Evolutionary conservation across 2,888 invertebrate genomes (phyloP), one percentile per base, ranked within the genome.

Genomic region (Tenthredo notha): DNA sequence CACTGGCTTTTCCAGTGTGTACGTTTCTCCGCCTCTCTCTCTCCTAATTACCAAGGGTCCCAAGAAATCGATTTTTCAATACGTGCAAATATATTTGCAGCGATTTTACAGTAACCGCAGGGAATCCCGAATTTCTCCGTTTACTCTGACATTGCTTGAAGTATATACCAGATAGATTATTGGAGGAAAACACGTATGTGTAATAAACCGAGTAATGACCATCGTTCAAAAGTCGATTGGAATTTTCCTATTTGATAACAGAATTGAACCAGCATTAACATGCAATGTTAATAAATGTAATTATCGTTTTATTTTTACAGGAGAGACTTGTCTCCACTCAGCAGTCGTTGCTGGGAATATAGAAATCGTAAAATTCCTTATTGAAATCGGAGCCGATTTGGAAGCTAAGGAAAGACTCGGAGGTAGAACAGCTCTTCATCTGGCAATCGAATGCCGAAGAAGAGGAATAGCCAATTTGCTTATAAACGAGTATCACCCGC

Each of bases 271-370:
- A 15, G 29, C 25, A 18, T n/a, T 3, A 15, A 18, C 15, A n/a
- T 40, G n/a, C 54, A 54, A n/a, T 7, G n/a, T n/a, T 54, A n/a
- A 54, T 47, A 1, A 47, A 50, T 25, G 15, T 75, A 1, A 25
- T 21, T 25, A 0, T 10, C 15, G 25, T 37, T 58, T 58, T 33
- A n/a, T 61, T 9, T 37, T 65, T 18, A 18, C 83, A 83, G 83
- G 83, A 33, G 83, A 83, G 37, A 83, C 83, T 10, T 83, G 83
- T 29, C 83, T 83, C n/a, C 83, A 83, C n/a, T 61, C 83, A 12
- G 83, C 83, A 18, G 83, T 83, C 15, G 50, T 83, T 2, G 83
- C 83, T 40, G 83, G 83, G 5, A 83, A 83, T 67, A 83, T 67
- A 10, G 83, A 83, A 10, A 29, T 70, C 29, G 70, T 83, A 12